These are phyloP conservation scores for Suncus etruscus DNA, from an alignment of 2,113 vertebrate genomes.

Conservation along the genomic window DNA sequence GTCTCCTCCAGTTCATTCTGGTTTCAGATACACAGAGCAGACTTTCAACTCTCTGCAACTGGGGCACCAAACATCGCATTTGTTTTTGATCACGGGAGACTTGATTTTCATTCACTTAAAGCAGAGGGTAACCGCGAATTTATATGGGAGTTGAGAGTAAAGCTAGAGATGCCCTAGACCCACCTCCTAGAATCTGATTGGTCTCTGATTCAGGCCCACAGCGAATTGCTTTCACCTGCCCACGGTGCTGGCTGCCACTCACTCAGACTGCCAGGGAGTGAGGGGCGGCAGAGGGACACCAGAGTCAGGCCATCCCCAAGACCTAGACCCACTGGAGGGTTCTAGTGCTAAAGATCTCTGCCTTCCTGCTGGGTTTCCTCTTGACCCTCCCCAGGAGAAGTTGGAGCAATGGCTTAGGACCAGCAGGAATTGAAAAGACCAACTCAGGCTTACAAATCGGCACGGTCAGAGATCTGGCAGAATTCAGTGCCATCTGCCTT, in stretches of 20 bases:
- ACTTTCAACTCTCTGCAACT: constrained; percentile 72
- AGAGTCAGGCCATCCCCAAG: constrained; percentile 34
- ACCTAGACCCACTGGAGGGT: constrained; percentile 43
- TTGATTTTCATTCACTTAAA: constrained; percentile 79
- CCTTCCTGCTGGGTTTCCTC: not conserved
- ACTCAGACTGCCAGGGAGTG: constrained; percentile 47
- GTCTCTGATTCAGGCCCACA: constrained; percentile 29
- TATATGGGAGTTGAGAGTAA: constrained; percentile 66
- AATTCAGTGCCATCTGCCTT: not conserved
- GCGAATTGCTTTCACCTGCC: constrained; percentile 69
- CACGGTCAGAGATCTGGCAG: constrained; percentile 28
- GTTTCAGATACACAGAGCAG: constrained; percentile 69
- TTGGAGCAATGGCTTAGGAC: constrained; percentile 7
- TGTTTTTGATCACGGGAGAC: constrained; percentile 85
- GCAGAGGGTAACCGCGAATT: constrained; percentile 70
- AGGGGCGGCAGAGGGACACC: not conserved
- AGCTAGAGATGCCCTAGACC: constrained; percentile 58
- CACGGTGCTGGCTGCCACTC: not conserved
- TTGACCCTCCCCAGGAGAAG: not conserved
- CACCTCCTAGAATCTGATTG: constrained; percentile 43
- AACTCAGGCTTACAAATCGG: constrained; percentile 31
- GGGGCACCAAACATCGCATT: constrained; percentile 77
- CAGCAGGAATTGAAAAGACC: constrained; percentile 34
- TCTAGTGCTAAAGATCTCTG: not conserved
- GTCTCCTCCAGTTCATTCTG: constrained; percentile 77